These are phyloP conservation scores for Apodemia hepburni DNA, from an alignment of 2,888 invertebrate species.

Conservation along the genomic window DNA sequence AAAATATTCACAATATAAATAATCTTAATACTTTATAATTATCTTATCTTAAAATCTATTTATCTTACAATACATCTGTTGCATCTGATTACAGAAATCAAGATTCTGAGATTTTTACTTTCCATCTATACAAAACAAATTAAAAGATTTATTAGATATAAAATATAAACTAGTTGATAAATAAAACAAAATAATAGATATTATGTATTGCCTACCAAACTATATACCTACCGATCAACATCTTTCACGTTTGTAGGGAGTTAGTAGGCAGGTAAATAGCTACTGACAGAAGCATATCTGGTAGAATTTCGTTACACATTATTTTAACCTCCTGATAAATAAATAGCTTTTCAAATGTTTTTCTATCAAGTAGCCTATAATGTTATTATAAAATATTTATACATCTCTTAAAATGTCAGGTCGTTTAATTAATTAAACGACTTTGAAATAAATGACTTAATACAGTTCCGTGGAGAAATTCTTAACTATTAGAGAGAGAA, in stretches of 20 bases:
- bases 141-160: background rate
- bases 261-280: no score
- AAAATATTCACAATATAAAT: conserved; percentile 47
- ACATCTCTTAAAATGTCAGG: no score
- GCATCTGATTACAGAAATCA: background rate
- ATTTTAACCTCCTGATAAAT: background rate
- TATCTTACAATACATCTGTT: conserved; percentile 28
- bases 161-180: conserved; percentile 12
- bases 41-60: conserved; percentile 36
- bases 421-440: background rate
- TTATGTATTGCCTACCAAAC: background rate
- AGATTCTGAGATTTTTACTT: background rate
- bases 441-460: background rate
- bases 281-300: no score
- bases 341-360: background rate
- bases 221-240: no score
- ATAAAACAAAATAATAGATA: background rate
- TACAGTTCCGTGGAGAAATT: background rate
- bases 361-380: conserved; percentile 47
- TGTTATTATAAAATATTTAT: no score
- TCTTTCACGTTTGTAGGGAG: no score
- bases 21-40: conserved; percentile 38
- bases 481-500: background rate
- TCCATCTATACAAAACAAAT: background rate
- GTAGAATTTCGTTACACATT: background rate